A percentile compares a stretch with the other conserved stretches of the same genome.
Conservation (phyloP, 2,888 invertebrate species). For the Oxycera nigricornis region DNA sequence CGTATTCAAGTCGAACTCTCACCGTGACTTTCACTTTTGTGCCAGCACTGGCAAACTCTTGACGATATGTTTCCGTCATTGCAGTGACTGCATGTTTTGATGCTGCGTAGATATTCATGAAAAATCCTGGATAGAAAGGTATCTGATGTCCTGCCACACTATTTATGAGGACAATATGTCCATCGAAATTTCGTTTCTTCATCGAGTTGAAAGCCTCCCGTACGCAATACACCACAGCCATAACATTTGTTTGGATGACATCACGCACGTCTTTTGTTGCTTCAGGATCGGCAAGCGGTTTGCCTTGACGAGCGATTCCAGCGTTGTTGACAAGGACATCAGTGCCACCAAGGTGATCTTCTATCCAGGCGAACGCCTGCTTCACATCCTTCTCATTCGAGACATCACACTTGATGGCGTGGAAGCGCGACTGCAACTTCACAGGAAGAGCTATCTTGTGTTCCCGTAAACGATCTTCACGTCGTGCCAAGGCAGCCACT, state of each 20-base stretch:
- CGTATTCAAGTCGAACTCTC: neutral
- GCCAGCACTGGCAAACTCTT: conserved; percentile 52
- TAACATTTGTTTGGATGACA: conserved; percentile 62
- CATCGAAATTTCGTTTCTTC: conserved; percentile 48
- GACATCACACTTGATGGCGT: conserved; percentile 20
- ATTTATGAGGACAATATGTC: conserved; percentile 63
- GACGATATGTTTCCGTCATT: conserved; percentile 53
- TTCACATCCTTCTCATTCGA: conserved; percentile 60
- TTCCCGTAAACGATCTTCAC: conserved; percentile 47
- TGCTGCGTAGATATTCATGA: conserved; percentile 52
- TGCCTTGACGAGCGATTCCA: conserved; percentile 55
- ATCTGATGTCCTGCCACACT: conserved; percentile 56
- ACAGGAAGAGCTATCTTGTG: neutral
- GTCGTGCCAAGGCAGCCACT: conserved; percentile 66
- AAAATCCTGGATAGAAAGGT: conserved; percentile 42
- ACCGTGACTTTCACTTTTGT: conserved; percentile 49
- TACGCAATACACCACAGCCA: conserved; percentile 61
- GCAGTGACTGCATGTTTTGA: conserved; percentile 54
- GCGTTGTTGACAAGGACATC: conserved; percentile 69
- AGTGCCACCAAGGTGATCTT: conserved; percentile 63
- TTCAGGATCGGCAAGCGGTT: conserved; percentile 48
- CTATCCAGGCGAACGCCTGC: conserved; percentile 64
- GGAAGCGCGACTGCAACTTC: neutral
- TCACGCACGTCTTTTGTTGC: conserved; percentile 52
- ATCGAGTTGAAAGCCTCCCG: conserved; percentile 50